Conservation (phyloP, 2,888 invertebrate species). For the Machimus rusticus region DNA sequence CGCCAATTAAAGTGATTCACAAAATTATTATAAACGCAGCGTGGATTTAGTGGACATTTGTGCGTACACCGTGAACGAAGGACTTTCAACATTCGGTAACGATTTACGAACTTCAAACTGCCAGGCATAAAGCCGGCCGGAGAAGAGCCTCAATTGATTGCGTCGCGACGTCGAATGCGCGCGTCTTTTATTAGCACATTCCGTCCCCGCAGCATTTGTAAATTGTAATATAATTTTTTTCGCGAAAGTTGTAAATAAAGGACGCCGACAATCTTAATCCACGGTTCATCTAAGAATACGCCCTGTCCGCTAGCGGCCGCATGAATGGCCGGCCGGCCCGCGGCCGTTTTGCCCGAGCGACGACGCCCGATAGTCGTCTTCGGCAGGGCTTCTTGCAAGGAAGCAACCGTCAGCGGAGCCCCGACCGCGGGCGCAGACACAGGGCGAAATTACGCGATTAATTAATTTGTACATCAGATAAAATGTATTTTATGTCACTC, state of each 20-base stretch:
- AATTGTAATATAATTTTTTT: constrained; percentile 29
- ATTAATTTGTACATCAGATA: constrained; percentile 49
- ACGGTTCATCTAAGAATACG: constrained; percentile 3
- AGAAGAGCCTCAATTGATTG: neutral
- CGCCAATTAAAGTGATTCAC: neutral
- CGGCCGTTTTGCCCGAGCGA: neutral
- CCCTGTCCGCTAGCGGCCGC: neutral
- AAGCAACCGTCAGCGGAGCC: constrained; percentile 11
- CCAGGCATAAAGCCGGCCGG: neutral
- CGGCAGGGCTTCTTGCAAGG: neutral
- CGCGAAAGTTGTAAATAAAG: constrained; percentile 23
- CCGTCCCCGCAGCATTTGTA: neutral
- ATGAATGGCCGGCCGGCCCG: constrained; percentile 22
- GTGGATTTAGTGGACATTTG: neutral
- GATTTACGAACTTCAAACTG: constrained; percentile 12
- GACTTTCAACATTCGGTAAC: neutral
- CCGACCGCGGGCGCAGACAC: neutral
- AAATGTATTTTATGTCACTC: constrained; percentile 47
- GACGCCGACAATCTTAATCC: neutral
- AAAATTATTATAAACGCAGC: neutral
- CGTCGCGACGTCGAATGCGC: neutral
- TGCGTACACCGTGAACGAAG: neutral
- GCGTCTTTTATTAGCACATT: constrained; percentile 22
- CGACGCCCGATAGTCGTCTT: neutral
- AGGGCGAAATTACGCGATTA: constrained; percentile 46